Base-by-base conservation (phyloP, 2,888 invertebrate genomes). In the Strigamia crassipes region DNA sequence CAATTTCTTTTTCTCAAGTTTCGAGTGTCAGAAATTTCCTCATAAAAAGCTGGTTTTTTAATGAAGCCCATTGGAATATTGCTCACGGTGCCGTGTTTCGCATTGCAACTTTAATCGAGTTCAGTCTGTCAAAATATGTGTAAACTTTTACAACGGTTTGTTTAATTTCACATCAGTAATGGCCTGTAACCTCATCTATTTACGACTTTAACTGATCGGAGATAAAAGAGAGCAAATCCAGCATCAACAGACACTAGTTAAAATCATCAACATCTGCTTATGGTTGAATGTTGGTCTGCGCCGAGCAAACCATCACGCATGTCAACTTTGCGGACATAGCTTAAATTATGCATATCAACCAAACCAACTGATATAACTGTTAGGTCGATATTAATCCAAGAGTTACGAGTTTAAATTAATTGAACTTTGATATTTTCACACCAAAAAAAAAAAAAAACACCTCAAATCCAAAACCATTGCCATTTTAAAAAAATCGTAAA, bases 171-270 rank as follows among this genome's bases (percentile, higher is more conserved):
- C 73, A 31, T 73, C 73, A 73, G 27, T 31, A 73, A 73, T 73
- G 73, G 73, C n/a, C 27, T 73, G 73, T 73, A 73, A 73, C 73
- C 31, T 31, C 73, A 73, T 73, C 73, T 73, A 73, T 73, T 73
- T 73, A 73, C 73, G 73, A 73, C 27, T 73, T n/a, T 12, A 12
- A 27, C 73, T n/a, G 73, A 73, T 73, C 73, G n/a, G 31, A 73
- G 73, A 73, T 73, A 73, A 73, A 73, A 73, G 73, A 73, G 73
- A 73, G 73, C 73, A 73, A 73, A 73, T 73, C 73, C 73, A 73
- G 73, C 73, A 73, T 73, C 73, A 73, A 13, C 73, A 73, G 73
- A 73, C 31, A 73, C 73, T 73, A 73, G 73, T 73, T 73, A 31
- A 73, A 73, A 73, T 73, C 73, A 73, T 73, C 73, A 73, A 73